A percentile compares a stretch with the other conserved stretches of the same genome.
phyloP scores from a whole-genome alignment of 2,113 vertebrate species.

The Eublepharis macularius region DNA sequence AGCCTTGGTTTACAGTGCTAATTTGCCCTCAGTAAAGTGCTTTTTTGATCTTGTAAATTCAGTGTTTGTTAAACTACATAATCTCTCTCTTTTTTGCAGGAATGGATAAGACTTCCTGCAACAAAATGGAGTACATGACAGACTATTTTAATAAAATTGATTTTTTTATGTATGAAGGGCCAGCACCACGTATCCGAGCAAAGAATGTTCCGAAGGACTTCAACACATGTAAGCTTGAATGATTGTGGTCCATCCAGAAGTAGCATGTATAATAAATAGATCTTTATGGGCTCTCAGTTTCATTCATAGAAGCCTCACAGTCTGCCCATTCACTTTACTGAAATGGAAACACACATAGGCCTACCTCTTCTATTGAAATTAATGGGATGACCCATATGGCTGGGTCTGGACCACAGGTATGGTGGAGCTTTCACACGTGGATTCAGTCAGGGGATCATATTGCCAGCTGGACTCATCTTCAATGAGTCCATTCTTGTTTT shows the following conservation, averaged over 20 bases:
- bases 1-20: not conserved
- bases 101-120: slow-evolving; percentile 89
- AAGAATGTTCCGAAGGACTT: slow-evolving; percentile 78
- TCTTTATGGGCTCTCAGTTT: not conserved
- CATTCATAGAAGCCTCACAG: too few relatives aligned
- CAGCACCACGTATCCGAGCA: slow-evolving; percentile 86
- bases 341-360: too few relatives aligned
- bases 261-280: not conserved
- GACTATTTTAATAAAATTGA: slow-evolving; percentile 72
- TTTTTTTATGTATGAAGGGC: slow-evolving; percentile 85
- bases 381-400: not conserved
- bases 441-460: not conserved
- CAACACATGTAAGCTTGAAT: slow-evolving; percentile 82
- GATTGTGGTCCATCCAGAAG: not conserved
- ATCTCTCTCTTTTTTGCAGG: slow-evolving; percentile 72
- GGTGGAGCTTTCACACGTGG: not conserved
- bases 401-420: not conserved
- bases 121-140: slow-evolving; percentile 78
- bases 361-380: not conserved
- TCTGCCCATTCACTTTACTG: too few relatives aligned
- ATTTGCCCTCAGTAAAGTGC: not conserved
- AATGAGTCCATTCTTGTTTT: not conserved
- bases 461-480: not conserved
- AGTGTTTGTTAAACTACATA: not conserved
- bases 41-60: not conserved